These are phyloP conservation scores for Orthosia incerta DNA, from an alignment of 2,888 invertebrate genomes.

Conservation along the genomic window DNA sequence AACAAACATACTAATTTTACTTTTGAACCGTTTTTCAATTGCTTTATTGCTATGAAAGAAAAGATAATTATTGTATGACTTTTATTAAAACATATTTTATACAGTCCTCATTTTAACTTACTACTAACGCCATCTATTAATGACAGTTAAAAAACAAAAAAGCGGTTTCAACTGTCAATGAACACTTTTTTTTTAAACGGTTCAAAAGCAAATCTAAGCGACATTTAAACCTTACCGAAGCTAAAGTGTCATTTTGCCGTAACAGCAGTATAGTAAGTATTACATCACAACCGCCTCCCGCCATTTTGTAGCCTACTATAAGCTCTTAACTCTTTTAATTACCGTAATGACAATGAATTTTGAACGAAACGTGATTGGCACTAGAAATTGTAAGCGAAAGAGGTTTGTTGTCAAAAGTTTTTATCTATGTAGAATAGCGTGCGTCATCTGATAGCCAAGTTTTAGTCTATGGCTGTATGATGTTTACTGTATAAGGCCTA, in stretches of 20 bases:
- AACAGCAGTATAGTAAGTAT: constrained; percentile 72
- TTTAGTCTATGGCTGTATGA: constrained; percentile 36
- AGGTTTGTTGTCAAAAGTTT: constrained; percentile 59
- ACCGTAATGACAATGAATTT: constrained; percentile 70
- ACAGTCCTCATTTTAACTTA: neutral
- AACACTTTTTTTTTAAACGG: constrained; percentile 50
- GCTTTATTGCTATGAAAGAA: constrained; percentile 24
- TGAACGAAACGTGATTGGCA: constrained; percentile 74
- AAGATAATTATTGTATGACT: constrained; percentile 19
- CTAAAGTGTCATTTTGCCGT: constrained; percentile 76
- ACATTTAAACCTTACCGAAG: constrained; percentile 72
- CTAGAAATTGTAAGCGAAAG: constrained; percentile 68
- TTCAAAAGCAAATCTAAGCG: constrained; percentile 70
- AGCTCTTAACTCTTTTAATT: constrained; percentile 81
- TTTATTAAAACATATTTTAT: constrained; percentile 1
- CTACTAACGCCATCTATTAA: constrained; percentile 40
- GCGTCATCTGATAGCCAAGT: constrained; percentile 56
- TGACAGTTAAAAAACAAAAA: constrained; percentile 4
- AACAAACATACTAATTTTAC: constrained; percentile 70
- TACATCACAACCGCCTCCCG: constrained; percentile 83
- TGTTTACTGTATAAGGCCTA: constrained; percentile 31
- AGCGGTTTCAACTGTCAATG: neutral
- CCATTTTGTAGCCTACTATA: constrained; percentile 77
- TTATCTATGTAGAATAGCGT: constrained; percentile 56
- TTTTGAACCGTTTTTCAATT: constrained; percentile 60